These are phyloP conservation scores for Prolemur simus DNA, from an alignment of 2,113 vertebrate species.

Conservation along the genomic window DNA sequence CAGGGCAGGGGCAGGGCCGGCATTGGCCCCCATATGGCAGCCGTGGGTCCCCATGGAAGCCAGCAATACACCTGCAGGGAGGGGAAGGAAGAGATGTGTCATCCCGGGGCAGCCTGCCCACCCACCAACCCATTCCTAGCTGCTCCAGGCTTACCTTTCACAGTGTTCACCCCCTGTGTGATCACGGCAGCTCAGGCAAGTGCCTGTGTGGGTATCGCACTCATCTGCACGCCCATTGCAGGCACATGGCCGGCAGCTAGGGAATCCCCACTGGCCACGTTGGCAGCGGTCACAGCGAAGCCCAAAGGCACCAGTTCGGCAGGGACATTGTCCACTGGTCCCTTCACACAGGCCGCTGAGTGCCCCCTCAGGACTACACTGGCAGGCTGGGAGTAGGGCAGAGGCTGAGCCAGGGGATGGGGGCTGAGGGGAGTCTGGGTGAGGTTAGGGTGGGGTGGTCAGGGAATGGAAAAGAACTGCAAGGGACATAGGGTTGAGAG, in stretches of 20 bases:
- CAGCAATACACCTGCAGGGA: slow-evolving; percentile 86
- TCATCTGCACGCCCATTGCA: slow-evolving; percentile 92
- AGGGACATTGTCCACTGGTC: slow-evolving; percentile 91
- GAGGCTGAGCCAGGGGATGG: not conserved
- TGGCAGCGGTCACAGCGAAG: slow-evolving; percentile 92
- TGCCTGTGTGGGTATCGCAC: slow-evolving; percentile 89
- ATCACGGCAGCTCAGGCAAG: slow-evolving; percentile 91
- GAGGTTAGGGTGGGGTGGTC: not conserved
- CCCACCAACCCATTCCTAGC: not conserved
- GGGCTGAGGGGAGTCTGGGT: not conserved
- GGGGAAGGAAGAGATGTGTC: accelerated
- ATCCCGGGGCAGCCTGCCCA: not conserved
- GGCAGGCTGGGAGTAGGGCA: slow-evolving; percentile 86
- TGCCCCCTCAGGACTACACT: slow-evolving; percentile 92
- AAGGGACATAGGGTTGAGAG: not conserved
- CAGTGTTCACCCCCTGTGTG: slow-evolving; percentile 93
- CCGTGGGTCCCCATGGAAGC: slow-evolving; percentile 93
- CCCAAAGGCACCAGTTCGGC: slow-evolving; percentile 91
- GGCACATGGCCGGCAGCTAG: slow-evolving; percentile 90
- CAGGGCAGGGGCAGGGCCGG: slow-evolving; percentile 95
- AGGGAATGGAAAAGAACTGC: not conserved
- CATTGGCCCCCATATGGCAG: slow-evolving; percentile 90
- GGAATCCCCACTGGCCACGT: slow-evolving; percentile 96
- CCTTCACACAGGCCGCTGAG: slow-evolving; percentile 90
- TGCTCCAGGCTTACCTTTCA: slow-evolving; percentile 86